Evolutionary conservation across 2,888 invertebrate species (phyloP).

Genomic region (Hemaris fuciformis): DNA sequence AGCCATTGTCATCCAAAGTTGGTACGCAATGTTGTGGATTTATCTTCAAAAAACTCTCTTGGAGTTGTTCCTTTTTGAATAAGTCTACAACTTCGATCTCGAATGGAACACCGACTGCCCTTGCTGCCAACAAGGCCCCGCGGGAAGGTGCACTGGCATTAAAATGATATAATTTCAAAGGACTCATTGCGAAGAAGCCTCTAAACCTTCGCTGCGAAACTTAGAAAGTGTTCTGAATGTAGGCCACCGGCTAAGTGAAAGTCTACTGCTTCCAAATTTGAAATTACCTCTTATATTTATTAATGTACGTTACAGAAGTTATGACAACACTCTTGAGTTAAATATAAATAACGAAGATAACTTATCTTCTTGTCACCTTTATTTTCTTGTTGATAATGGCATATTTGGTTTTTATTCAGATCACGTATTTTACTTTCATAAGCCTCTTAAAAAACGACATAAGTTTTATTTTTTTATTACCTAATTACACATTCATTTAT

Average conservation of each 20-base stretch:
- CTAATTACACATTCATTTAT: too few species aligned
- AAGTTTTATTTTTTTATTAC: too few species aligned
- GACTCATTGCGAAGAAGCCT: conserved; percentile 28
- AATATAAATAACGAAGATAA: not conserved
- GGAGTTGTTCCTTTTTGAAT: conserved; percentile 81
- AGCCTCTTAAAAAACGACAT: too few species aligned
- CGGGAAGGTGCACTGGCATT: conserved; percentile 83
- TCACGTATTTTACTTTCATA: too few species aligned
- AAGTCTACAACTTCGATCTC: conserved; percentile 78
- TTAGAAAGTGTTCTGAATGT: not conserved
- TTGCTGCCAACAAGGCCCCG: conserved; percentile 81
- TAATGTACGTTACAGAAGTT: not conserved
- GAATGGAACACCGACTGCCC: conserved; percentile 78
- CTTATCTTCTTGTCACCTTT: not conserved
- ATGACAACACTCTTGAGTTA: not conserved
- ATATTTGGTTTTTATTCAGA: not conserved
- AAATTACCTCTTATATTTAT: not conserved
- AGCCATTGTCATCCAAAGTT: conserved; percentile 85
- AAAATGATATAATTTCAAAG: conserved; percentile 81
- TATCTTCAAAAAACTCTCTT: conserved; percentile 79
- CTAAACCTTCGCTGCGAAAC: not conserved
- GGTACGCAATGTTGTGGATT: conserved; percentile 86
- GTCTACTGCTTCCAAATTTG: not conserved
- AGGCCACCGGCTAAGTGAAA: conserved; percentile 8
- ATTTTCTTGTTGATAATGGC: not conserved